phyloP scores from a whole-genome alignment of 2,888 invertebrate genomes.

The Tipula lateralis region DNA sequence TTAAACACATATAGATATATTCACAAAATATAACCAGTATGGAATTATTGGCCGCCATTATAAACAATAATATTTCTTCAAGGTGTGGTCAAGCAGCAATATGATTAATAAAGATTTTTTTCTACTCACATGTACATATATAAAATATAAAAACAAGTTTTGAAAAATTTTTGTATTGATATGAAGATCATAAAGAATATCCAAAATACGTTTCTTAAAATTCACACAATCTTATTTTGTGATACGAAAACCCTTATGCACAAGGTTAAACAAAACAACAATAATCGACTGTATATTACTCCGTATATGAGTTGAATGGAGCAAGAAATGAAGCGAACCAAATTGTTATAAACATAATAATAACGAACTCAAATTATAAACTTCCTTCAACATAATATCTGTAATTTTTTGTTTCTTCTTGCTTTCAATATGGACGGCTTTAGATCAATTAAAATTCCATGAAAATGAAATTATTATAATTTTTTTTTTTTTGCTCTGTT shows the following conservation, averaged over 20 bases:
- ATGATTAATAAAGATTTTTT: neutral
- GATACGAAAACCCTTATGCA: neutral
- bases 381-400: constrained; percentile 11
- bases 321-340: neutral
- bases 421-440: constrained; percentile 21
- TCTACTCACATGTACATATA: neutral
- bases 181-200: neutral
- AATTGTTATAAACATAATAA: neutral
- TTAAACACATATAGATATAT: neutral
- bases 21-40: neutral
- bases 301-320: neutral
- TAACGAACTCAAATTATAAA: neutral
- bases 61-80: neutral
- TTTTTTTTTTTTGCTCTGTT: neutral
- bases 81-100: constrained; percentile 15
- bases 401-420: constrained; percentile 1
- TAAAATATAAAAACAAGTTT: neutral
- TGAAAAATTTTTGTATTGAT: neutral
- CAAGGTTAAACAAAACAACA: constrained; percentile 1
- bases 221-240: neutral
- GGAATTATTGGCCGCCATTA: neutral
- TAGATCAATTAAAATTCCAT: constrained; percentile 24
- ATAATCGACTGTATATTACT: neutral
- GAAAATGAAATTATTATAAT: neutral
- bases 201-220: neutral